phyloP scores from a whole-genome alignment of 1,140 invertebrate genomes.

The Idris sp. region DNA sequence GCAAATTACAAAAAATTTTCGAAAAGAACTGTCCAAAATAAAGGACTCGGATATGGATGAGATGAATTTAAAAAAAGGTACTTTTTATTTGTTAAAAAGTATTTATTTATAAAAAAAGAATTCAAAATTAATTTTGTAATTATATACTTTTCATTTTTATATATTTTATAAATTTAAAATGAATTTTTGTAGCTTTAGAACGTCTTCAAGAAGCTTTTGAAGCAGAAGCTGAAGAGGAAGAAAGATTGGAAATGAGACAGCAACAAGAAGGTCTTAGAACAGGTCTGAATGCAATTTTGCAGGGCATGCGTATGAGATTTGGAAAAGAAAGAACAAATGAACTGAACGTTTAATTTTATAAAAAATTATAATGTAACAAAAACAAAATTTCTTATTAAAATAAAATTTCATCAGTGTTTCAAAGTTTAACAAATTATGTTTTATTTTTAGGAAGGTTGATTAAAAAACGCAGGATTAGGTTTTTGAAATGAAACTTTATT shows the following conservation, averaged over 20 bases:
- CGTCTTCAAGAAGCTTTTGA: constrained; percentile 76
- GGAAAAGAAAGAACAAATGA: constrained; percentile 58
- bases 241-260: constrained; percentile 54
- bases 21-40: constrained; percentile 87
- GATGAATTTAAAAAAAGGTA: constrained; percentile 89
- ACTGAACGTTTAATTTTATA: constrained; percentile 32
- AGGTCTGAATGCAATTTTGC: constrained; percentile 68
- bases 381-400: too few relatives aligned
- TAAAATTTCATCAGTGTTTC: too few relatives aligned
- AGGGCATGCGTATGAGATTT: constrained; percentile 65
- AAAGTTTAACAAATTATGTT: too few relatives aligned
- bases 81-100: constrained; percentile 11
- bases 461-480: background rate
- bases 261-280: constrained; percentile 55
- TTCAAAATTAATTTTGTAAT: constrained; percentile 6
- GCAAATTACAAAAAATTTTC: constrained; percentile 89
- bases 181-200: constrained; percentile 70
- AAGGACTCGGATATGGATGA: constrained; percentile 91
- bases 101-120: too few relatives aligned
- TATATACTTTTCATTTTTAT: too few relatives aligned
- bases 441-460: too few relatives aligned
- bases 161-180: too few relatives aligned
- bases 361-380: background rate
- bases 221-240: constrained; percentile 71
- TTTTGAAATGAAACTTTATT: constrained; percentile 55